A percentile compares a stretch with the other conserved stretches of the same genome.
These are phyloP conservation scores for Gymnobelideus leadbeateri DNA, from an alignment of 2,113 vertebrate genomes.

Conservation along the genomic window DNA sequence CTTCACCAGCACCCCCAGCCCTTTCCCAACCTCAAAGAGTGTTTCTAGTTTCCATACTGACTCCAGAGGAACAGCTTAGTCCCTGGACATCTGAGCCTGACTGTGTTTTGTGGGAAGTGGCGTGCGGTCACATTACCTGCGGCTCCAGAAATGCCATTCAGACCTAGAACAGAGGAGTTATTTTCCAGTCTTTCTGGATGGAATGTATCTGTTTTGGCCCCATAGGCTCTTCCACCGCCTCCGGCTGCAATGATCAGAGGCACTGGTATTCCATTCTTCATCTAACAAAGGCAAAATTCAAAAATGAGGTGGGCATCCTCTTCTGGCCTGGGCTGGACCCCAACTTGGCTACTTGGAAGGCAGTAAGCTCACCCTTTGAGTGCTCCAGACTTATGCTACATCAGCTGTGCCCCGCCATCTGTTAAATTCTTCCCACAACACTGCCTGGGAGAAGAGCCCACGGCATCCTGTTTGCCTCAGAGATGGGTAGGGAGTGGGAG, in stretches of 20 bases:
- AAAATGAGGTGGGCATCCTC: conserved; percentile 53
- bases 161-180: conserved; percentile 89
- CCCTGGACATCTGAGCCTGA: not conserved
- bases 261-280: conserved; percentile 88
- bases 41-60: not conserved
- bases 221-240: conserved; percentile 95
- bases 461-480: fast-evolving
- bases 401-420: fast-evolving
- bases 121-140: conserved; percentile 86
- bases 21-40: not conserved
- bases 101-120: not conserved
- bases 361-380: not conserved
- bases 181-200: conserved; percentile 92
- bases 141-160: conserved; percentile 93
- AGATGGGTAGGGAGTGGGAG: not conserved
- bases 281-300: conserved; percentile 83
- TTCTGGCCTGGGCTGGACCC: not conserved
- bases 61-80: not conserved
- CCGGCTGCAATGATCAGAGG: conserved; percentile 96
- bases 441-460: not conserved
- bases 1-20: too few species aligned
- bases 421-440: not conserved
- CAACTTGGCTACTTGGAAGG: not conserved
- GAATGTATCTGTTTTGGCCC: conserved; percentile 86
- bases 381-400: not conserved